Evolutionary conservation across 2,113 vertebrate genomes (phyloP).

Genomic region (Merops nubicus): DNA sequence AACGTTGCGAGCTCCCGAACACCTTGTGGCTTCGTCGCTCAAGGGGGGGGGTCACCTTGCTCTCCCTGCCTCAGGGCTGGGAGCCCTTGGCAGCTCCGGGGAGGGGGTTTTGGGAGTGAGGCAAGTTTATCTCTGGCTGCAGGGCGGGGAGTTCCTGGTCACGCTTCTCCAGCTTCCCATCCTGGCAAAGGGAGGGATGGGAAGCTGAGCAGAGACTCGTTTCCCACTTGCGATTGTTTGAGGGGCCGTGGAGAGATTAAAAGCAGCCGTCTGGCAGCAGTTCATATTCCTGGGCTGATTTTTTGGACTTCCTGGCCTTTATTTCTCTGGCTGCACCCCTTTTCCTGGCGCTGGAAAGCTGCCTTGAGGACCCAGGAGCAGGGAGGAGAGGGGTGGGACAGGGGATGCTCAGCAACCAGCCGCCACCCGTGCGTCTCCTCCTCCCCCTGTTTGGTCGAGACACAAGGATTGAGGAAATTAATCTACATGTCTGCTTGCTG

Average conservation of each 20-base stretch:
- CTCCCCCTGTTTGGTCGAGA: not conserved
- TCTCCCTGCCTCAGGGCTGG: not conserved
- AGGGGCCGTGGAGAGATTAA: not conserved
- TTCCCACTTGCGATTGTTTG: not conserved
- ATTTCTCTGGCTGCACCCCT: not conserved
- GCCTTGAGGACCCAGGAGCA: not conserved
- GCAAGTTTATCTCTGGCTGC: not conserved
- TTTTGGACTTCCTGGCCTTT: slow-evolving; percentile 37
- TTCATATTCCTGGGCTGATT: not conserved
- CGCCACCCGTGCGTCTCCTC: not conserved
- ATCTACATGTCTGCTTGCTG: slow-evolving; percentile 12
- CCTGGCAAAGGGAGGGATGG: not conserved
- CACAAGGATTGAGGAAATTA: slow-evolving; percentile 1
- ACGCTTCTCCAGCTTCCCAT: not conserved
- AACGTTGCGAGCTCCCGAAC: not conserved
- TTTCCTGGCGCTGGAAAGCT: not conserved
- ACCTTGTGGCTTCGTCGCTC: rapidly evolving
- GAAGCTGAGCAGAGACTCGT: not conserved
- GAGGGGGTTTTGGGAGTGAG: not conserved
- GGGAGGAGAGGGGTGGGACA: rapidly evolving
- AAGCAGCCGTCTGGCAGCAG: not conserved
- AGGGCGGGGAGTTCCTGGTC: not conserved
- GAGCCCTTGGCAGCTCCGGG: not conserved
- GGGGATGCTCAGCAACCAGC: not conserved
- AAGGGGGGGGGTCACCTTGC: not conserved